Percentiles rank a stretch among this genome's conserved stretches.
Conservation (phyloP, 2,797 vertebrate species). For the Enteromius treurensis region DNA sequence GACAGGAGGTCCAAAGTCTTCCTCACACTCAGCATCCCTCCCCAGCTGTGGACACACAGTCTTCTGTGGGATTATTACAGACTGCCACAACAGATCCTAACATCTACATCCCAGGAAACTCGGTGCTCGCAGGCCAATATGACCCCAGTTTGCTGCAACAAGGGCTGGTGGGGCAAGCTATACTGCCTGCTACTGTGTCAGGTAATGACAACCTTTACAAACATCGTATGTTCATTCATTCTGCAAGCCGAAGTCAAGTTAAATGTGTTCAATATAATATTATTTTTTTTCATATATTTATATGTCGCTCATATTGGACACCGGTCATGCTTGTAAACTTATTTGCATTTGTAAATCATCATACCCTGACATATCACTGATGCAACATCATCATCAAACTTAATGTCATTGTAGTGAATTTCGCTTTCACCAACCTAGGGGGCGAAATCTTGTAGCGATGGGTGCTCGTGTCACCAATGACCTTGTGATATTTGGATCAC, state of each 20-base stretch:
- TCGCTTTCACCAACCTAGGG: no score
- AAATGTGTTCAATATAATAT: not conserved
- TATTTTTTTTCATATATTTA: not conserved
- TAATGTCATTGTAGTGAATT: not conserved
- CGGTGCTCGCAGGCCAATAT: conserved; percentile 87
- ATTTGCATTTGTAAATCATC: not conserved
- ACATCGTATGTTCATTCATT: not conserved
- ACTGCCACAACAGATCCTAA: conserved; percentile 80
- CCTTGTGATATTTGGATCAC: no score
- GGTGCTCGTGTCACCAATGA: no score
- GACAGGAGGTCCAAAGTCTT: conserved; percentile 69
- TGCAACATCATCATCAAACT: not conserved
- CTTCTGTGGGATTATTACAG: conserved; percentile 81
- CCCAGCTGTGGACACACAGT: conserved; percentile 75
- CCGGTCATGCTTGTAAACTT: not conserved
- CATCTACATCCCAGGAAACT: conserved; percentile 92
- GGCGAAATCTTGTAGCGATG: no score
- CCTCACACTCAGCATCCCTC: conserved; percentile 68
- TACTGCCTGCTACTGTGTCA: conserved; percentile 93
- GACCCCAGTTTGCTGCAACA: conserved; percentile 90
- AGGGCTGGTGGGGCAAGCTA: conserved; percentile 92
- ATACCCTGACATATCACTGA: not conserved
- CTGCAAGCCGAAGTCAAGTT: not conserved
- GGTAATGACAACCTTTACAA: conserved; percentile 74
- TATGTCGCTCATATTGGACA: not conserved